phyloP scores from a whole-genome alignment of 2,113 vertebrate species.

The Pelvicachromis taeniatus region DNA sequence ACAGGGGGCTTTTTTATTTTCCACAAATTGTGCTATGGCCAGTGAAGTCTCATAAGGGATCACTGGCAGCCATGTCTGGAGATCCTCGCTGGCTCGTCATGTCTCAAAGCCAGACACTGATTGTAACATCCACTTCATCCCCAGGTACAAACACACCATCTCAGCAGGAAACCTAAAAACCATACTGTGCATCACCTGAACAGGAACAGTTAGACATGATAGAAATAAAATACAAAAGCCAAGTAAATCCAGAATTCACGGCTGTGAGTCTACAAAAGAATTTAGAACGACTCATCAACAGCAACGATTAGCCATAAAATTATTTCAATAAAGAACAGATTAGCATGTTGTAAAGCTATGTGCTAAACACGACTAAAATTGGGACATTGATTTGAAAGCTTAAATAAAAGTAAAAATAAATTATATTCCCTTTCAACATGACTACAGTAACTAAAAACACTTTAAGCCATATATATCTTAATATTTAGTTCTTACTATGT shows the following conservation, averaged over 20 bases:
- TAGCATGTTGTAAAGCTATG: neutral
- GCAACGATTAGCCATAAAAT: neutral
- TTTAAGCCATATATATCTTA: neutral
- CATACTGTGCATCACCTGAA: neutral
- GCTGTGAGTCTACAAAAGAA: neutral
- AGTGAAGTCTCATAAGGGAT: conserved; percentile 52
- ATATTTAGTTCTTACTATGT: neutral
- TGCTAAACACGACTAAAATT: neutral
- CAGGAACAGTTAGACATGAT: neutral
- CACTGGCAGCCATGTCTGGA: conserved; percentile 5
- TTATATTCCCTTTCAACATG: neutral
- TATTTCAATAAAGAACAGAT: neutral
- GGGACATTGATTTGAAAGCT: neutral
- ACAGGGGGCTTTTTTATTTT: conserved; percentile 1
- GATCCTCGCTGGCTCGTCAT: conserved; percentile 12
- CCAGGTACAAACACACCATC: neutral
- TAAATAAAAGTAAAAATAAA: neutral
- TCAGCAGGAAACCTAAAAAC: conserved; percentile 7
- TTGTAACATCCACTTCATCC: conserved; percentile 22
- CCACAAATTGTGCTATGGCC: conserved; percentile 28
- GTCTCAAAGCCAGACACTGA: conserved; percentile 26
- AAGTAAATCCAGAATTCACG: neutral
- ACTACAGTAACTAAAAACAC: neutral
- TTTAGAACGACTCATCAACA: neutral
- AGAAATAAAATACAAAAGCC: neutral